Evolutionary conservation across 2,797 vertebrate genomes (phyloP).

Genomic region (Liasis olivaceus): DNA sequence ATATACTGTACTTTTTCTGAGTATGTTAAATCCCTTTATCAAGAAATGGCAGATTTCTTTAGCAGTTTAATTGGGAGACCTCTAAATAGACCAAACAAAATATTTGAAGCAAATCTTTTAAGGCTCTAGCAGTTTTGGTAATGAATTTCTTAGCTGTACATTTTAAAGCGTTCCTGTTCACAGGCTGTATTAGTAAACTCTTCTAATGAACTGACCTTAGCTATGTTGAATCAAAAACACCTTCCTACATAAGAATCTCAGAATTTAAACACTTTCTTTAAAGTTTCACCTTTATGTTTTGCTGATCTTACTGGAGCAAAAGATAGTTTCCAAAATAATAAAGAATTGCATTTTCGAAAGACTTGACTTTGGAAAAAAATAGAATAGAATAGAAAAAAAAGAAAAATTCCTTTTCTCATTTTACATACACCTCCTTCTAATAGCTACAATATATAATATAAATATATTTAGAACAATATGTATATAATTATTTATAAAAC

Average conservation of each 20-base stretch:
- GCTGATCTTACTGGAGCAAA: not conserved
- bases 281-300: slow-evolving; percentile 2
- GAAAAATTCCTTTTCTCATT: not conserved
- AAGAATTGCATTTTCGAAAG: not conserved
- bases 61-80: slow-evolving; percentile 29
- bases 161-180: slow-evolving; percentile 1
- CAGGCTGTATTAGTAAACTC: not conserved
- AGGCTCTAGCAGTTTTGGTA: slow-evolving; percentile 27
- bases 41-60: slow-evolving; percentile 28
- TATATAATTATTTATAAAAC: slow-evolving; percentile 1
- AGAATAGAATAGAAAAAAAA: not conserved
- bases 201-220: slow-evolving; percentile 12
- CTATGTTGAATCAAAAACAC: not conserved
- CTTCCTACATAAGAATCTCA: not conserved
- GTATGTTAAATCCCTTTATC: slow-evolving; percentile 19
- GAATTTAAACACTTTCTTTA: slow-evolving; percentile 20
- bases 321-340: not conserved
- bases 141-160: slow-evolving; percentile 18
- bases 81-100: slow-evolving; percentile 16
- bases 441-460: accelerated
- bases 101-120: slow-evolving; percentile 21
- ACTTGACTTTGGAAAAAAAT: not conserved
- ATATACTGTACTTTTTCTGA: not conserved
- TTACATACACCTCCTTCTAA: accelerated
- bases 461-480: too few relatives aligned